Evolutionary conservation across 2,888 invertebrate species (phyloP), one percentile per base, ranked within the genome.

Genomic region (Cerastoderma edule): DNA sequence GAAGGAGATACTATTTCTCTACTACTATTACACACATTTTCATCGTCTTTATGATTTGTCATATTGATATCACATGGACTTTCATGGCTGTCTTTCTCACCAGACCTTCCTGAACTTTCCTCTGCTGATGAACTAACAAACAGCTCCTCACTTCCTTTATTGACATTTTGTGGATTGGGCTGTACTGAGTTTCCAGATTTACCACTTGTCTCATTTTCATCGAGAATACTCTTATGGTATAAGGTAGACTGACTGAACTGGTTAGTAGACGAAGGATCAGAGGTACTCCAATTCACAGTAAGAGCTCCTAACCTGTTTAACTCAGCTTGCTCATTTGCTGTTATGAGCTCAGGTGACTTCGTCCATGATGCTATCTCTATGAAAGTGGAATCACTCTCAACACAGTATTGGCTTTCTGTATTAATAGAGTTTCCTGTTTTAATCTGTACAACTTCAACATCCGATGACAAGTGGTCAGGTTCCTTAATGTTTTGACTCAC

Each of bases 211-310:
- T 19, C 10, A n/a, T 60, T 35, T 24, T 24, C 33, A 33, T 60
- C 39, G 19, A 39, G 8, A 33, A 60, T 33, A 60, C 60, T 39
- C 8, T n/a, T 22, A 19, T 24, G 22, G 22, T 60, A 60, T 30
- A 60, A 60, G 35, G 10, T 39, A 19, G 60, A 60, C 24, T 60
- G 60, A 39, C 60, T 60, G 27, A 60, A 60, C 27, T 60, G 39
- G 10, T n/a, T 22, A 30, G 27, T 16, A 24, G n/a, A 19, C 16
- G 60, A 24, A 39, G 22, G 22, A 13, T 24, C 60, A 16, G 60
- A 39, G 10, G 39, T 22, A 22, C 19, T 39, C 6, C 4, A 27
- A n/a, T 22, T 30, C 16, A 19, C 39, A 39, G 39, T 33, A 1
- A 60, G 33, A 39, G 24, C 60, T 39, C 35, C 60, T 10, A 60